phyloP scores from a whole-genome alignment of 2,113 vertebrate species.

The Pithys albifrons region DNA sequence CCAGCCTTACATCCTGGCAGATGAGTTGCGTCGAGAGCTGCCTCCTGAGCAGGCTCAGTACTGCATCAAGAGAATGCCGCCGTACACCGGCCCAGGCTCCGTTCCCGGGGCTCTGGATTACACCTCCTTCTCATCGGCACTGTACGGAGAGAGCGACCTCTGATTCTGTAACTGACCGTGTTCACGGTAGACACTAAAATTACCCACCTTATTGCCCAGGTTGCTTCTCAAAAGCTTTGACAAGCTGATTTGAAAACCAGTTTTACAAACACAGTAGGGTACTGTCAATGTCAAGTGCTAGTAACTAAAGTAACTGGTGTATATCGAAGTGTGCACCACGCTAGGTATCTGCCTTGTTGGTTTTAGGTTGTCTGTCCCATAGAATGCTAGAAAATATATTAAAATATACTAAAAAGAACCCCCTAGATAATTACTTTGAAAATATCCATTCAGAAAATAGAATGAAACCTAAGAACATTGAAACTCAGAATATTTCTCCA shows the following conservation, averaged over 20 bases:
- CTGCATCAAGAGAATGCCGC: slow-evolving; percentile 86
- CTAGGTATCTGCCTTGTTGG: slow-evolving; percentile 53
- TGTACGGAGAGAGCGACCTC: slow-evolving; percentile 89
- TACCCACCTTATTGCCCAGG: slow-evolving; percentile 59
- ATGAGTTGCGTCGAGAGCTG: slow-evolving; percentile 84
- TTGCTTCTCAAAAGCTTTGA: slow-evolving; percentile 69
- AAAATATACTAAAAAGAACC: not conserved
- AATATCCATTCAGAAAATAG: slow-evolving; percentile 13
- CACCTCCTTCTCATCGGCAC: slow-evolving; percentile 82
- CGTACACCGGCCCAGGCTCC: slow-evolving; percentile 76
- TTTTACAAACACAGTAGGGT: slow-evolving; percentile 56
- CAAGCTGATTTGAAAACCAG: slow-evolving; percentile 47
- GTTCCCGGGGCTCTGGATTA: slow-evolving; percentile 86
- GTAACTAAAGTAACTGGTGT: slow-evolving; percentile 2
- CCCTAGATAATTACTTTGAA: not conserved
- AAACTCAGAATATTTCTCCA: slow-evolving; percentile 19
- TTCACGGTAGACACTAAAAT: slow-evolving; percentile 27
- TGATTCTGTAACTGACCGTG: slow-evolving; percentile 62
- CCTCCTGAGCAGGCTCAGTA: slow-evolving; percentile 89
- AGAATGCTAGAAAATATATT: not conserved
- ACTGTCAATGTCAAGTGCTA: slow-evolving; percentile 22
- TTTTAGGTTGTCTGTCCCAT: slow-evolving; percentile 57
- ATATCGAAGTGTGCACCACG: slow-evolving; percentile 18
- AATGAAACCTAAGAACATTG: slow-evolving; percentile 15
- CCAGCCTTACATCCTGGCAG: slow-evolving; percentile 84